Evolutionary conservation across 2,797 vertebrate genomes (phyloP).

Genomic region (Paedocypris micromegethes): DNA sequence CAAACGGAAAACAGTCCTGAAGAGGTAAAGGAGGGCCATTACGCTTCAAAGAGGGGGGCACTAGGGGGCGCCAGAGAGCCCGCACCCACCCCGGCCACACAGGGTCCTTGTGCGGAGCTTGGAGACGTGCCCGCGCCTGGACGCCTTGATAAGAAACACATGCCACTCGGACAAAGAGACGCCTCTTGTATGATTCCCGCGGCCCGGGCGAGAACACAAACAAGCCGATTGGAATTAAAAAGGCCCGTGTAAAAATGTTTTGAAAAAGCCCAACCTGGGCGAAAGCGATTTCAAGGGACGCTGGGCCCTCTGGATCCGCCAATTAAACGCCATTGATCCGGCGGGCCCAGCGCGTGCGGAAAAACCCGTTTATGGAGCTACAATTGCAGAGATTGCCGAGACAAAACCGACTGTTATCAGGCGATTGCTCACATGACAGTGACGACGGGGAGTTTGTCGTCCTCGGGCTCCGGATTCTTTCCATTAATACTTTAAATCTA

Average conservation of each 20-base stretch:
- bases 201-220: slow-evolving; percentile 51
- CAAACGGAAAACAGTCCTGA: slow-evolving; percentile 9
- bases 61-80: slow-evolving; percentile 43
- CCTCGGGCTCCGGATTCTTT: neutral
- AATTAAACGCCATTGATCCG: slow-evolving; percentile 40
- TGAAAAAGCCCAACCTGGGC: slow-evolving; percentile 45
- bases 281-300: slow-evolving; percentile 42
- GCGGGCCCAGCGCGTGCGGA: slow-evolving; percentile 31
- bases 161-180: slow-evolving; percentile 48
- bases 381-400: neutral
- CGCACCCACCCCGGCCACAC: slow-evolving; percentile 25
- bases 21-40: slow-evolving; percentile 16
- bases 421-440: slow-evolving; percentile 12
- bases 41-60: slow-evolving; percentile 8
- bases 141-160: slow-evolving; percentile 54
- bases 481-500: slow-evolving; percentile 4
- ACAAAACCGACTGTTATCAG: slow-evolving; percentile 20
- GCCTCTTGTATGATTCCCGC: slow-evolving; percentile 50
- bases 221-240: slow-evolving; percentile 52
- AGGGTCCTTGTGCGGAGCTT: slow-evolving; percentile 36
- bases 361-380: slow-evolving; percentile 21
- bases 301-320: slow-evolving; percentile 31
- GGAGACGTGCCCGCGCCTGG: slow-evolving; percentile 46
- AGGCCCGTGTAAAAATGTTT: slow-evolving; percentile 51
- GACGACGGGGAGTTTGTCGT: neutral